Evolutionary conservation across 2,888 invertebrate species (phyloP), one percentile per base, ranked within the genome.

Genomic region (Drosophila kuntzei): DNA sequence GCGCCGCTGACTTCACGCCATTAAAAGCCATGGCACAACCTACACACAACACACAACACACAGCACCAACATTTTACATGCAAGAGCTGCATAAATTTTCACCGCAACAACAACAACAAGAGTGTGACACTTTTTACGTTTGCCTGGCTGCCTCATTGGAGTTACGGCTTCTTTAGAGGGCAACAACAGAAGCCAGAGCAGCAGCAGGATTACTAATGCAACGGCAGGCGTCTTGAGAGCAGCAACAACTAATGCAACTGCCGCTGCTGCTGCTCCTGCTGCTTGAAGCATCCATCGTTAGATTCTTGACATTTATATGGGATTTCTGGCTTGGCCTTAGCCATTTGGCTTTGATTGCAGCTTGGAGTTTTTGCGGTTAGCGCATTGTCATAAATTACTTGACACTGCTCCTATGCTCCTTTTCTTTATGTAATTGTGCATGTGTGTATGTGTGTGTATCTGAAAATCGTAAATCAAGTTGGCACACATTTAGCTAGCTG

Each of bases 1-100:
- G 88, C 90, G 89, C 85, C 89, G 91, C 75, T 91, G 89, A 89
- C 81, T 91, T 90, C 84, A 87, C 90, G 87, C 90, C 90, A 89
- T 89, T 89, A 89, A 90, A 83, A 84, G 72, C 82, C 85, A 78
- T 55, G 61, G 62, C 71, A 59, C 76, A 79, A 76, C 76, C 69
- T 67, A 64, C 53, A 72, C 53, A 62, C 44, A 71, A 47, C 39
- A 59, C 22, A 53, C 68, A 60, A 43, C 53, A 72, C 51, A 66
- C n/a, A 50, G 77, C 46, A 65, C 34, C 69, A 14, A 60, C 72
- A 60, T 68, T 61, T 63, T 66, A 71, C 74, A 80, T 79, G 76
- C 72, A 85, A 87, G 80, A 73, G 74, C 65, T 78, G 82, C 79
- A 79, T 69, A 82, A 74, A 78, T 83, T 78, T 78, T 32, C 55